phyloP scores from a whole-genome alignment of 1,140 invertebrate genomes.

The Cephus cinctus region DNA sequence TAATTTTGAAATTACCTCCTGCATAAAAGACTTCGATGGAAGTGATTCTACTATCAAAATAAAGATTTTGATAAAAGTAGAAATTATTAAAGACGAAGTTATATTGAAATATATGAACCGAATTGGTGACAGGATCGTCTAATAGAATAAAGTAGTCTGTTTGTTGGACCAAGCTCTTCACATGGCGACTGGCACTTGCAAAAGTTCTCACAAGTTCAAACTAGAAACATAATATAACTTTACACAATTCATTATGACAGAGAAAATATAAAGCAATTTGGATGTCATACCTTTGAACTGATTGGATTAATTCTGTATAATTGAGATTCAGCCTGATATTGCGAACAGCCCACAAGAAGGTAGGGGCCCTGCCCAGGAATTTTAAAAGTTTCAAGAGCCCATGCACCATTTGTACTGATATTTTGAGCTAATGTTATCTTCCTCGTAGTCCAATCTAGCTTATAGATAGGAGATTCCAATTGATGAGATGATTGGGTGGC shows the following conservation, averaged over 20 bases:
- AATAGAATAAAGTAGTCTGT: conserved; percentile 30
- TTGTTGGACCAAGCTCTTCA: conserved; percentile 21
- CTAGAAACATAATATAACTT: conserved; percentile 14
- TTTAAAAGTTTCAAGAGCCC: conserved; percentile 28
- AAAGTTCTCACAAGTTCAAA: conserved; percentile 24
- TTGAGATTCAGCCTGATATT: conserved; percentile 22
- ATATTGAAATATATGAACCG: conserved; percentile 33
- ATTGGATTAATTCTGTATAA: conserved; percentile 23
- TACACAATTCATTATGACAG: conserved; percentile 4
- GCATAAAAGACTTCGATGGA: conserved; percentile 30
- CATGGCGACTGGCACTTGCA: conserved; percentile 24
- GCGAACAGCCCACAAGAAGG: conserved; percentile 27
- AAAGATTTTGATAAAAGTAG: conserved; percentile 34
- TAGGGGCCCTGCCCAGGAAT: conserved; percentile 17
- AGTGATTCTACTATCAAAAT: conserved; percentile 21
- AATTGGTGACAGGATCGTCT: conserved; percentile 29
- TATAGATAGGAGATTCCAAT: conserved; percentile 29
- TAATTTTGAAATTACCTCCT: conserved; percentile 18
- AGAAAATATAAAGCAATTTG: background rate
- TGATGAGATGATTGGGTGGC: conserved; percentile 15
- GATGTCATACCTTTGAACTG: conserved; percentile 18
- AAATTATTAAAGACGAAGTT: conserved; percentile 25
- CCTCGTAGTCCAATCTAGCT: conserved; percentile 20
- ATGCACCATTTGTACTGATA: conserved; percentile 28
- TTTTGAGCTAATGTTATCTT: conserved; percentile 17